Evolutionary conservation across 2,888 invertebrate species (phyloP).

Genomic region (Mimas tiliae): DNA sequence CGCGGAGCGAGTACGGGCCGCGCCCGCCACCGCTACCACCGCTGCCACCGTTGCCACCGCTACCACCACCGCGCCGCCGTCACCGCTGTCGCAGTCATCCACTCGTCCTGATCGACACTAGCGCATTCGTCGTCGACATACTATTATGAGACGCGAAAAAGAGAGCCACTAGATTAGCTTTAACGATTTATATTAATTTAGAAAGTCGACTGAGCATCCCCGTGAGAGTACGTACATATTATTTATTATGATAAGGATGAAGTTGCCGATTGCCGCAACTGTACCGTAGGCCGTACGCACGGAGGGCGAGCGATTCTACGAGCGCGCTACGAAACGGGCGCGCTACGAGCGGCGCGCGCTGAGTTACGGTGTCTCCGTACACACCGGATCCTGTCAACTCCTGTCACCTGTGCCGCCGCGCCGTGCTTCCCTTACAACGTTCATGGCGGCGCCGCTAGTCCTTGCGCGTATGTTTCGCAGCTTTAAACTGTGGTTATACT

Average conservation of each 20-base stretch:
- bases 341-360: slow-evolving; percentile 23
- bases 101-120: neutral
- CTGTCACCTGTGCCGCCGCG: too few relatives aligned
- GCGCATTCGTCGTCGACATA: neutral
- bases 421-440: too few relatives aligned
- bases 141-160: neutral
- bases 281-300: slow-evolving; percentile 5
- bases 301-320: slow-evolving; percentile 14
- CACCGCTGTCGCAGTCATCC: too few relatives aligned
- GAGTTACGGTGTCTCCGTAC: slow-evolving; percentile 9
- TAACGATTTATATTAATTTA: neutral
- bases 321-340: slow-evolving; percentile 19
- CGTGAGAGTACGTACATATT: slow-evolving; percentile 3
- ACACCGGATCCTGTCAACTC: neutral
- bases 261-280: neutral
- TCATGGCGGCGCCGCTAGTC: too few relatives aligned
- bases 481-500: too few relatives aligned
- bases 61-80: slow-evolving; percentile 5
- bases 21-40: slow-evolving; percentile 5
- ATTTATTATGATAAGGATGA: neutral
- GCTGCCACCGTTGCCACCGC: neutral
- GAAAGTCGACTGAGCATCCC: neutral
- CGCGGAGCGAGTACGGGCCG: slow-evolving; percentile 19
- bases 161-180: neutral
- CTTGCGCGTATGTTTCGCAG: too few relatives aligned